These are phyloP conservation scores for Cynodonichthys magdalenae DNA, from an alignment of 2,797 vertebrate genomes.

Conservation along the genomic window DNA sequence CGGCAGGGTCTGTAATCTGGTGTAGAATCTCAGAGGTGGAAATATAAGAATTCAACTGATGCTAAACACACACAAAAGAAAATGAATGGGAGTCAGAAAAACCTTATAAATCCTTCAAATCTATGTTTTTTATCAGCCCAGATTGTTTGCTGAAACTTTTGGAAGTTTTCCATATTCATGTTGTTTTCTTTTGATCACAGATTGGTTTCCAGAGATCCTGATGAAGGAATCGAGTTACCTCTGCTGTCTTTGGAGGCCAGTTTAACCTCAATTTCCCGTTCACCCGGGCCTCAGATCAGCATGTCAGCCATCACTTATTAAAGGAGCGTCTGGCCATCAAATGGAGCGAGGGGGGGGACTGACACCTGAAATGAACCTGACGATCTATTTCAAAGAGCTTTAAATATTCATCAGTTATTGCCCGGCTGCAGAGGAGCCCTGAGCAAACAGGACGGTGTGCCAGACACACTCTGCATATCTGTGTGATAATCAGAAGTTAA, in stretches of 20 bases:
- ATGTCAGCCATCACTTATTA: slow-evolving; percentile 15
- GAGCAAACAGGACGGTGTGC: slow-evolving; percentile 46
- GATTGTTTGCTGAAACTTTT: too few species aligned
- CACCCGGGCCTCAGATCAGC: slow-evolving; percentile 10
- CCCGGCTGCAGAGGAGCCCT: slow-evolving; percentile 51
- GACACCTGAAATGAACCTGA: slow-evolving; percentile 42
- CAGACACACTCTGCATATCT: slow-evolving; percentile 43
- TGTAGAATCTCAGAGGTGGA: too few species aligned
- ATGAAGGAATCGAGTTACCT: too few species aligned
- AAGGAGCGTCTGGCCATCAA: slow-evolving; percentile 18
- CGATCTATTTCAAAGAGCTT: slow-evolving; percentile 56
- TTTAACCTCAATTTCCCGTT: slow-evolving; percentile 8
- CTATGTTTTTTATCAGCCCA: too few species aligned
- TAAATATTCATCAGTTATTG: slow-evolving; percentile 64
- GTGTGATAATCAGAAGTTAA: slow-evolving; percentile 62
- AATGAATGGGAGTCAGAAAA: too few species aligned
- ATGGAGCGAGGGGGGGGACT: slow-evolving; percentile 17
- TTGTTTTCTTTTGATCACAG: too few species aligned
- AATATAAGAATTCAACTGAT: too few species aligned
- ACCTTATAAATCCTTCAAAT: too few species aligned
- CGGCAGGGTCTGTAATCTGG: too few species aligned
- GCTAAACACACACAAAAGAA: too few species aligned
- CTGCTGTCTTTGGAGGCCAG: not conserved
- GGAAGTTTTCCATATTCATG: too few species aligned
- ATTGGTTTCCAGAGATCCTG: too few species aligned